phyloP scores from a whole-genome alignment of 2,888 invertebrate species.

The Neelides folsomi region DNA sequence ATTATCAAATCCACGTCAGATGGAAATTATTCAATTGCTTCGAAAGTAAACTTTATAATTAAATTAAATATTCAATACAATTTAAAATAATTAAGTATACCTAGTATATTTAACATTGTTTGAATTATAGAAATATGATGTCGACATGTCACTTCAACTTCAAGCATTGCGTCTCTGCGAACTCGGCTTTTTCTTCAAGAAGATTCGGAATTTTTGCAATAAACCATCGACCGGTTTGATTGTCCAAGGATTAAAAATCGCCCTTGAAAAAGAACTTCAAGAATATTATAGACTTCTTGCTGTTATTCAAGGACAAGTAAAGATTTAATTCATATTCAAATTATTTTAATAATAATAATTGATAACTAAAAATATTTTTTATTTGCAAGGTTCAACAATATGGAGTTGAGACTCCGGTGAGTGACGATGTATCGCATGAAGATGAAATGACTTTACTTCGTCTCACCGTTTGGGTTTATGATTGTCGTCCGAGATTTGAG shows the following conservation, averaged over 20 bases:
- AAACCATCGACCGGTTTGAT: slow-evolving; percentile 59
- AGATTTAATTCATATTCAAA: too few species aligned
- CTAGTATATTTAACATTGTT: slow-evolving; percentile 1
- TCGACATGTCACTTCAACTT: slow-evolving; percentile 47
- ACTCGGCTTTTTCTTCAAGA: slow-evolving; percentile 71
- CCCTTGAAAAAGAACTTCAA: slow-evolving; percentile 67
- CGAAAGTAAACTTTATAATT: slow-evolving; percentile 18
- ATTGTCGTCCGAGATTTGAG: slow-evolving; percentile 46
- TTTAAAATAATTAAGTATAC: neutral
- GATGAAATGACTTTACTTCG: slow-evolving; percentile 50
- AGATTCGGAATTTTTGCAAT: slow-evolving; percentile 65
- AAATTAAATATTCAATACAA: too few species aligned
- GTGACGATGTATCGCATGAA: slow-evolving; percentile 16
- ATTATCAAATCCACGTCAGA: slow-evolving; percentile 51
- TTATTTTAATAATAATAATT: too few species aligned
- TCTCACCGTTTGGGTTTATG: slow-evolving; percentile 67
- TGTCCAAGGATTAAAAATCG: slow-evolving; percentile 72
- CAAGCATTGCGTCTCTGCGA: slow-evolving; percentile 65
- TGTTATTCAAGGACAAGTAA: slow-evolving; percentile 70
- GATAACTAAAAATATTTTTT: too few species aligned
- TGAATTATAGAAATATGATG: slow-evolving; percentile 12
- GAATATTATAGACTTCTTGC: slow-evolving; percentile 82
- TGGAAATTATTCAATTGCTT: slow-evolving; percentile 32
- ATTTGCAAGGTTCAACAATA: too few species aligned
- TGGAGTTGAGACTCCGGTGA: slow-evolving; percentile 27